These are phyloP conservation scores for Sphyrna mokarran DNA, from an alignment of 2,113 vertebrate species.

Conservation along the genomic window DNA sequence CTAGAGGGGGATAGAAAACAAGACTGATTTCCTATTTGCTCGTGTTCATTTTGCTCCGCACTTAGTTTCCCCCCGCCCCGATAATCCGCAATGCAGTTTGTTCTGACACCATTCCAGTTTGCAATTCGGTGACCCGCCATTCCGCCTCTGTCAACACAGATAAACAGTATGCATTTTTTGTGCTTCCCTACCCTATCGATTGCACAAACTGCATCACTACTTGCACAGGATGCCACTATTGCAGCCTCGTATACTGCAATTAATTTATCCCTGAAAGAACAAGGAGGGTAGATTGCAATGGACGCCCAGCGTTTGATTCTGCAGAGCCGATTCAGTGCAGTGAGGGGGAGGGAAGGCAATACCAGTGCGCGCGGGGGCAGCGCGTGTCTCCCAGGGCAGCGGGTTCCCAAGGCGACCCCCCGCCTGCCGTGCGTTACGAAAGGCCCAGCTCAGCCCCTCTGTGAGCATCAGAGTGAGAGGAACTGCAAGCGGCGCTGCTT, in stretches of 20 bases:
- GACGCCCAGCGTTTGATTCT: background rate
- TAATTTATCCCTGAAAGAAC: background rate
- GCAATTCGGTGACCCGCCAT: background rate
- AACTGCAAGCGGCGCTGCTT: too few relatives aligned
- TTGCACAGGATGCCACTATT: background rate
- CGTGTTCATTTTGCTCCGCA: background rate
- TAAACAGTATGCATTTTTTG: background rate
- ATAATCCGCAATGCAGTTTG: constrained; percentile 21
- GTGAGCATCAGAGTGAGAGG: too few relatives aligned
- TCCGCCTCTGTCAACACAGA: background rate
- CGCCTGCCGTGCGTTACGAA: background rate
- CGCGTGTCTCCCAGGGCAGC: background rate
- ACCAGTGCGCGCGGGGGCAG: background rate
- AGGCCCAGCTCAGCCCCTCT: background rate
- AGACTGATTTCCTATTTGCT: background rate
- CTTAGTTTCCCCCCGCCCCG: background rate
- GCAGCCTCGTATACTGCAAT: background rate
- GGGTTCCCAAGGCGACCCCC: background rate
- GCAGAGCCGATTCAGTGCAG: background rate
- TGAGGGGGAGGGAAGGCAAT: too few relatives aligned
- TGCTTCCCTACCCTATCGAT: background rate
- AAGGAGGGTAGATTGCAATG: background rate
- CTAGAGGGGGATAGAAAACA: background rate
- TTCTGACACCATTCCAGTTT: background rate
- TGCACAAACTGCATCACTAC: background rate